These are phyloP conservation scores for Dascyllus trimaculatus DNA, from an alignment of 2,113 vertebrate genomes.

Conservation along the genomic window DNA sequence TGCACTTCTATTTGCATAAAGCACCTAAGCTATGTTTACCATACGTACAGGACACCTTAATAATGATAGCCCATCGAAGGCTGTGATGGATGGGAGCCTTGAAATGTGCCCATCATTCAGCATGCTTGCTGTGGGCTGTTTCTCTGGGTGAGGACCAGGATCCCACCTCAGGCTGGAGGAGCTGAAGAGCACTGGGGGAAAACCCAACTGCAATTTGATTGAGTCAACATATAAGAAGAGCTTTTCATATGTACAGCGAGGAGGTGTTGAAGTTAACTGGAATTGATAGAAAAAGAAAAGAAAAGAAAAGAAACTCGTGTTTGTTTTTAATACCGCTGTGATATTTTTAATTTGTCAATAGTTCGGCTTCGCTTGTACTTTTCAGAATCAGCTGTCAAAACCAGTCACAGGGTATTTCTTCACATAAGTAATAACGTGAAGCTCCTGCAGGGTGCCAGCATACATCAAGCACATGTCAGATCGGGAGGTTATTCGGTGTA, in stretches of 20 bases:
- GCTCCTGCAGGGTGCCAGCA: conserved; percentile 38
- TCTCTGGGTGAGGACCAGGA: conserved; percentile 64
- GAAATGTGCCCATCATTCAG: conserved; percentile 26
- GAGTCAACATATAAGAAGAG: conserved; percentile 65
- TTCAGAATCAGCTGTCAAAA: conserved; percentile 38
- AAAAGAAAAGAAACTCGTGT: background rate
- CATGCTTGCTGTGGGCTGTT: conserved; percentile 59
- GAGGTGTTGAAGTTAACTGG: no score
- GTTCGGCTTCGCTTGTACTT: background rate
- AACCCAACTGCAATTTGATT: conserved; percentile 72
- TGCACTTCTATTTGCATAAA: conserved; percentile 36
- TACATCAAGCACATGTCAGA: conserved; percentile 50
- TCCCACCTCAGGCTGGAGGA: conserved; percentile 67
- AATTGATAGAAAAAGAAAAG: background rate
- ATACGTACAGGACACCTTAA: conserved; percentile 27
- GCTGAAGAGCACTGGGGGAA: conserved; percentile 43
- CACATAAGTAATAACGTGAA: conserved; percentile 31
- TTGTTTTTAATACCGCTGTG: conserved; percentile 2
- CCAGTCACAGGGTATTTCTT: conserved; percentile 27
- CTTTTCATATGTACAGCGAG: conserved; percentile 14
- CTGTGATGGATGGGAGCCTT: conserved; percentile 29
- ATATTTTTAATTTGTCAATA: background rate
- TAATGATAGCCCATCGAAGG: background rate
- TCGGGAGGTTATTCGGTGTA: conserved; percentile 51
- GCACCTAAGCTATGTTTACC: conserved; percentile 37